phyloP scores from a whole-genome alignment of 1,140 invertebrate species.

The Caligus rogercresseyi region DNA sequence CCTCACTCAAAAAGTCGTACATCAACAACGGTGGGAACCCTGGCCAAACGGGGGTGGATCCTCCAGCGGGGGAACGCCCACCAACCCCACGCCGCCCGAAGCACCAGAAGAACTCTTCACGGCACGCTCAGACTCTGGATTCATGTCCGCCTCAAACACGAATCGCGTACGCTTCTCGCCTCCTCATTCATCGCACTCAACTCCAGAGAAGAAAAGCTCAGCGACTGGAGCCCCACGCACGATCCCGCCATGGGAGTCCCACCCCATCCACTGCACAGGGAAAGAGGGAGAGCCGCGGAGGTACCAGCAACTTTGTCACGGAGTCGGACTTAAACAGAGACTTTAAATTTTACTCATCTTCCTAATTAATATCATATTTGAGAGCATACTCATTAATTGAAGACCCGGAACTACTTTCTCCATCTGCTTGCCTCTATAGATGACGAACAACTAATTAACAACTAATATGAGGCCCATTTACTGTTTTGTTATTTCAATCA shows the following conservation, averaged over 20 bases:
- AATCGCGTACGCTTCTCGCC: constrained; percentile 59
- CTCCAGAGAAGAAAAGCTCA: constrained; percentile 9
- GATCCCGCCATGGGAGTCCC: background rate
- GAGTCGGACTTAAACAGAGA: constrained; percentile 5
- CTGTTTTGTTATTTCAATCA: no score
- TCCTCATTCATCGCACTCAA: constrained; percentile 22
- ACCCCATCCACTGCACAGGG: background rate
- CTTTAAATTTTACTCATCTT: constrained; percentile 6
- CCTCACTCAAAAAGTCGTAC: constrained; percentile 21
- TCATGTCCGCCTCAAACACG: constrained; percentile 37
- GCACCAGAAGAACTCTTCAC: constrained; percentile 59
- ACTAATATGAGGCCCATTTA: no score
- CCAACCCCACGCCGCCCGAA: constrained; percentile 63
- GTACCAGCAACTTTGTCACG: constrained; percentile 1
- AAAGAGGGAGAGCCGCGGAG: background rate
- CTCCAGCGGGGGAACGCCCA: constrained; percentile 44
- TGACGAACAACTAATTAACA: no score
- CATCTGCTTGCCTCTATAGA: no score
- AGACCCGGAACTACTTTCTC: no score
- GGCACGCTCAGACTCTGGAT: constrained; percentile 44
- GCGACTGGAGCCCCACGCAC: constrained; percentile 11
- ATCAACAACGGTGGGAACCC: constrained; percentile 17
- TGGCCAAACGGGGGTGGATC: constrained; percentile 39
- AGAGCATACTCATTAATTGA: no score
- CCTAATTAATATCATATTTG: no score